Percentiles rank a stretch among this genome's conserved stretches.
These are phyloP conservation scores for Sitobion miscanthi DNA, from an alignment of 1,140 invertebrate genomes.

Conservation along the genomic window DNA sequence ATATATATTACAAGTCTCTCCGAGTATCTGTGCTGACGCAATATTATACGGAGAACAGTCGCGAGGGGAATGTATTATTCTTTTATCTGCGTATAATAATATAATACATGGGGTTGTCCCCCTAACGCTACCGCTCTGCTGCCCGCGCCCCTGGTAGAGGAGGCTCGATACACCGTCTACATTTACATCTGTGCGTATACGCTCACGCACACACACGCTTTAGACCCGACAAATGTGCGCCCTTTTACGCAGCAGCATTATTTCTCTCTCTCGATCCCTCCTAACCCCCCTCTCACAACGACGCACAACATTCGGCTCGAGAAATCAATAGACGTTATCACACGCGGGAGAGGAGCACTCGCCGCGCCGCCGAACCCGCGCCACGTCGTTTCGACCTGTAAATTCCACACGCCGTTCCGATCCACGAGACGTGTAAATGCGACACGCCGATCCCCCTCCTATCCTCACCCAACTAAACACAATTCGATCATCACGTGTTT, in stretches of 20 bases:
- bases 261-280: not conserved
- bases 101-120: conserved; percentile 50
- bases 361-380: not conserved
- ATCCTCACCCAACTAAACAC: not conserved
- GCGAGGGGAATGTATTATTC: conserved; percentile 47
- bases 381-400: conserved; percentile 43
- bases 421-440: not conserved
- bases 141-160: not conserved
- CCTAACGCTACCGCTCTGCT: not conserved
- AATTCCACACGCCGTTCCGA: conserved; percentile 3
- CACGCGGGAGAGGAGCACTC: not conserved
- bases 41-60: not conserved
- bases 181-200: not conserved
- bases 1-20: not conserved
- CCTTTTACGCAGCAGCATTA: conserved; percentile 28
- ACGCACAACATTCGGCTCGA: not conserved
- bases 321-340: conserved; percentile 56
- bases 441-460: not conserved
- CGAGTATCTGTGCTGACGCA: not conserved
- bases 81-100: conserved; percentile 35
- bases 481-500: not conserved
- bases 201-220: not conserved
- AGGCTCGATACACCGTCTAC: not conserved
- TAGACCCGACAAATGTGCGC: conserved; percentile 36
- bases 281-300: not conserved